A percentile compares a stretch with the other conserved stretches of the same genome.
Conservation (phyloP, 92 coral and sea anemone genomes). For the Porites evermanni region DNA sequence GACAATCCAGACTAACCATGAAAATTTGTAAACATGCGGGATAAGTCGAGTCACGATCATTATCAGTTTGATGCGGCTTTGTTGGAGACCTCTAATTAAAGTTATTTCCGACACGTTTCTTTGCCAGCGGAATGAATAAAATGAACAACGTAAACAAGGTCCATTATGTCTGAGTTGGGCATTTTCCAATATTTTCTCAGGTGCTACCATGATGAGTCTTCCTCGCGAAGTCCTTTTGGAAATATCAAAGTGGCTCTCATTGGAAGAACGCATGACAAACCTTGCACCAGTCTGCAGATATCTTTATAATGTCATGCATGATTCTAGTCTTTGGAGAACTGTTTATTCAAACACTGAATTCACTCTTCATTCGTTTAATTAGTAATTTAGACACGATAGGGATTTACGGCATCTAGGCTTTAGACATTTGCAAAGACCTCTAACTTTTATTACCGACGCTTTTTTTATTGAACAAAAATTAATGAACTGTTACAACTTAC, state of each 20-base stretch:
- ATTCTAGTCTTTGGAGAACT: conserved; percentile 60
- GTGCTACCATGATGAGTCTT: conserved; percentile 53
- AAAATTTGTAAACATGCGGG: conserved; percentile 59
- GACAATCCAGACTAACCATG: conserved; percentile 62
- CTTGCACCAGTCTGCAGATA: conserved; percentile 64
- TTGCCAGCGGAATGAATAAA: conserved; percentile 55
- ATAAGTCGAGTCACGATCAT: conserved; percentile 56
- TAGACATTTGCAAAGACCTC: too few relatives aligned
- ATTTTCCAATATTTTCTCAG: conserved; percentile 55
- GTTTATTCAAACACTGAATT: conserved; percentile 43
- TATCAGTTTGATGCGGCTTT: conserved; percentile 59
- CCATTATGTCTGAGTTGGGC: conserved; percentile 44
- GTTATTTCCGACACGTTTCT: conserved; percentile 57
- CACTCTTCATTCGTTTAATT: conserved; percentile 17
- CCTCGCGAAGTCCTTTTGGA: conserved; percentile 53
- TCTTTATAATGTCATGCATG: conserved; percentile 54
- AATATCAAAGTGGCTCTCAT: conserved; percentile 54
- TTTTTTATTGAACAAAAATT: neutral
- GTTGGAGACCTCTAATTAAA: conserved; percentile 54
- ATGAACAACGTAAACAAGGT: conserved; percentile 46
- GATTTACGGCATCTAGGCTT: too few relatives aligned
- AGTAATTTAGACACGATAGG: neutral
- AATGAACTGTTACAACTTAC: too few relatives aligned
- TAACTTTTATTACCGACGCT: conserved; percentile 19
- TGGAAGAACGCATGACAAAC: conserved; percentile 63